Evolutionary conservation across 2,888 invertebrate species (phyloP).

Genomic region (Chromoteleia sp.): DNA sequence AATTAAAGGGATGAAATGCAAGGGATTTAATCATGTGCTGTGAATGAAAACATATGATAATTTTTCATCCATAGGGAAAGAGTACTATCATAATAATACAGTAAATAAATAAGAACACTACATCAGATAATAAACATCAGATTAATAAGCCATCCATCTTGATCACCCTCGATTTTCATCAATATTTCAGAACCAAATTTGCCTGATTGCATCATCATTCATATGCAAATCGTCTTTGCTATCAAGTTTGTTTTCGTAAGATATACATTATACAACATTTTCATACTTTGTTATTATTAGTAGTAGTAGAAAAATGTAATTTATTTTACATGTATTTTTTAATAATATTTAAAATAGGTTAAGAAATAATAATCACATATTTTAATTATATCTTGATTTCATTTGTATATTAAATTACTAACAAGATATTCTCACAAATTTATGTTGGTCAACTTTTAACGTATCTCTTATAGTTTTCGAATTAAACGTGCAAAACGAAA

Average conservation of each 20-base stretch:
- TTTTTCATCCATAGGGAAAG: conserved; percentile 16
- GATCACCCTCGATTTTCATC: conserved; percentile 19
- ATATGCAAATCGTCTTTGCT: conserved; percentile 39
- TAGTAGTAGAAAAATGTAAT: no score
- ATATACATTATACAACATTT: no score
- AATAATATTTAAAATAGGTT: no score
- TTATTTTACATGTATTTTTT: no score
- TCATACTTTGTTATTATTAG: no score
- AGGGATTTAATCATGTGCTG: conserved; percentile 25
- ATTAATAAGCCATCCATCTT: conserved; percentile 40
- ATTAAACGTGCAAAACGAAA: no score
- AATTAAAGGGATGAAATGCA: conserved; percentile 11
- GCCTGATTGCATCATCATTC: conserved; percentile 35
- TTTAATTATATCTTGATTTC: no score
- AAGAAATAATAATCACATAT: no score
- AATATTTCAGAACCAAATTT: conserved; percentile 34
- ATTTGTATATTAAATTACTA: no score
- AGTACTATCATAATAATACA: conserved; percentile 6
- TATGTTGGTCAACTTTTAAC: no score
- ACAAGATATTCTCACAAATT: no score
- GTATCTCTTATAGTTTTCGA: no score
- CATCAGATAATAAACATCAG: conserved; percentile 44
- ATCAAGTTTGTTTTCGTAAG: conserved; percentile 11
- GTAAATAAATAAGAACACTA: conserved; percentile 36
- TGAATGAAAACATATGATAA: conserved; percentile 33